A percentile compares a stretch with the other conserved stretches of the same genome.
Evolutionary conservation across 2,888 invertebrate species (phyloP).

Genomic region (Heliconius cydno): DNA sequence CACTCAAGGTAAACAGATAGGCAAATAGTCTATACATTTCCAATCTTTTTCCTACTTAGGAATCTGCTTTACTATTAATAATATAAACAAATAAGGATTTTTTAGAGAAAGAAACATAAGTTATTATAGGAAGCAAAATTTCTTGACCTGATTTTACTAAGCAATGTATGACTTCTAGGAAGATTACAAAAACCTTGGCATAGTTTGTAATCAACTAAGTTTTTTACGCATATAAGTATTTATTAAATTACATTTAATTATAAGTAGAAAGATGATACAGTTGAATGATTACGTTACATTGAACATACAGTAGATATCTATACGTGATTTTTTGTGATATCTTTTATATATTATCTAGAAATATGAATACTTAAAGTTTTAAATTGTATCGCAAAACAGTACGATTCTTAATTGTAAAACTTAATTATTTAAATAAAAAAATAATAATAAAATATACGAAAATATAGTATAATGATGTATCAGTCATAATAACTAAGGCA

Average conservation of each 20-base stretch:
- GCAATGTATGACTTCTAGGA: constrained; percentile 14
- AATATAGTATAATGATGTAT: neutral
- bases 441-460: neutral
- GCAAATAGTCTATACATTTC: neutral
- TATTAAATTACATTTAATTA: neutral
- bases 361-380: neutral
- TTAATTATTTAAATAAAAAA: neutral
- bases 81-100: neutral
- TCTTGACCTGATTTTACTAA: constrained; percentile 30
- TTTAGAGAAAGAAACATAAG: constrained; percentile 19
- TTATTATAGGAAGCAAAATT: constrained; percentile 30
- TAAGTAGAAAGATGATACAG: constrained; percentile 8
- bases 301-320: neutral
- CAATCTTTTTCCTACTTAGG: neutral
- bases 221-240: neutral
- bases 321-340: neutral
- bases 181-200: constrained; percentile 30
- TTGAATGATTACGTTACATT: neutral
- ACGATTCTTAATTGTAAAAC: neutral
- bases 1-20: constrained; percentile 6
- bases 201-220: constrained; percentile 21
- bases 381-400: neutral
- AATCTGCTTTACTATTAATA: neutral
- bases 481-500: constrained; percentile 3
- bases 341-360: neutral